Conservation (phyloP, 2,888 invertebrate species). For the Tenthredo scrophulariae region DNA sequence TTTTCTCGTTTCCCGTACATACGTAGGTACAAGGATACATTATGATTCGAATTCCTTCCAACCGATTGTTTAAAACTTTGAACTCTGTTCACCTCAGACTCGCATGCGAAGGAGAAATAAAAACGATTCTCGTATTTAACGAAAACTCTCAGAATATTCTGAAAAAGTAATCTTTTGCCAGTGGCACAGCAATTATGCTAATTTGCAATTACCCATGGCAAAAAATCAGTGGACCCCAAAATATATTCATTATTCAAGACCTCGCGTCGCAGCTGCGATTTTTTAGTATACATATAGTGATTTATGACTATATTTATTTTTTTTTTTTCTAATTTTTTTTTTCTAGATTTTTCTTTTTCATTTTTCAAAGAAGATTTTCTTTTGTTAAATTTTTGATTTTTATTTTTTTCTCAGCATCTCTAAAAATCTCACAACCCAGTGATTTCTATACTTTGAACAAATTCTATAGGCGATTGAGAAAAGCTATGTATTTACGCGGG, state of each 20-base stretch:
- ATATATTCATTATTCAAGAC: slow-evolving; percentile 14
- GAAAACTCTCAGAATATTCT: slow-evolving; percentile 74
- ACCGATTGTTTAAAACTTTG: background rate
- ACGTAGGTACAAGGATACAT: background rate
- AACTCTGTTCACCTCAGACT: slow-evolving; percentile 68
- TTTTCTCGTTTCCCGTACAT: background rate
- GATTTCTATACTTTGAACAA: background rate
- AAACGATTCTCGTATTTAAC: slow-evolving; percentile 60
- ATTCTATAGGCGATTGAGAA: background rate
- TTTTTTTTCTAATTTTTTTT: slow-evolving; percentile 5
- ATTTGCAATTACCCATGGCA: slow-evolving; percentile 44
- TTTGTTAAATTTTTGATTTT: slow-evolving; percentile 23
- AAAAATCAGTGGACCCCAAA: slow-evolving; percentile 51
- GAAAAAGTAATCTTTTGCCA: slow-evolving; percentile 72
- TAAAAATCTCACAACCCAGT: background rate
- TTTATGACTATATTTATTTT: background rate
- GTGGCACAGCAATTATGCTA: slow-evolving; percentile 44
- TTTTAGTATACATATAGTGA: background rate
- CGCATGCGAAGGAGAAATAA: slow-evolving; percentile 69
- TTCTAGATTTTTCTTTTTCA: slow-evolving; percentile 17
- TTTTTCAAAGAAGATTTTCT: slow-evolving; percentile 27
- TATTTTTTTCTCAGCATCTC: background rate
- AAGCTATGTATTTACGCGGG: background rate
- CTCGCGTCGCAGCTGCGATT: background rate
- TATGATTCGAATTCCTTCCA: background rate